Percentiles rank a stretch among this genome's conserved stretches.
Evolutionary conservation across 35 echinoderm and acorn worm species (phyloP).

Genomic region (Chiridota heheva): DNA sequence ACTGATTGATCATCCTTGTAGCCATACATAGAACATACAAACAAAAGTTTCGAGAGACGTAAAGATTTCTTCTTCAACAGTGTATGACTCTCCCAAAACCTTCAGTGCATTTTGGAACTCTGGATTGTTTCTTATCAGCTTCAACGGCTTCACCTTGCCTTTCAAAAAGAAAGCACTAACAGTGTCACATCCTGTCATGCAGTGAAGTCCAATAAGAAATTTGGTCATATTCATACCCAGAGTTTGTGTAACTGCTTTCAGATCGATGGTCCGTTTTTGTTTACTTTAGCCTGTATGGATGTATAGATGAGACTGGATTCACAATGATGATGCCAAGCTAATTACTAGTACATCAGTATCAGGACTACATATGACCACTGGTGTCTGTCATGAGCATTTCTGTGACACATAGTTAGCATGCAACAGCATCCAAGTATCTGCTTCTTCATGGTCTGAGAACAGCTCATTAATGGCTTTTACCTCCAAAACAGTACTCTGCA

Average conservation of each 20-base stretch:
- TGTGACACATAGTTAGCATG: constrained; percentile 48
- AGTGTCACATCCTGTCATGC: background rate
- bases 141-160: background rate
- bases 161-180: background rate
- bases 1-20: constrained; percentile 8
- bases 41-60: background rate
- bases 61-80: background rate
- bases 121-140: background rate
- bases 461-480: too few species aligned
- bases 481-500: too few species aligned
- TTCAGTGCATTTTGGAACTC: background rate
- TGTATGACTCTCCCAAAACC: background rate
- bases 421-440: constrained; percentile 51
- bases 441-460: constrained; percentile 79
- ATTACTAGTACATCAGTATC: constrained; percentile 11
- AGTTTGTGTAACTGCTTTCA: background rate
- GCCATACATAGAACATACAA: background rate
- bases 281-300: background rate
- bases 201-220: background rate
- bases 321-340: background rate
- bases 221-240: background rate
- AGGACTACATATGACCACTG: constrained; percentile 11
- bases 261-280: background rate
- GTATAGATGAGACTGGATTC: background rate
- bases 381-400: background rate